These are phyloP conservation scores for Acrossocheilus fasciatus DNA, from an alignment of 2,797 vertebrate genomes.

Conservation along the genomic window DNA sequence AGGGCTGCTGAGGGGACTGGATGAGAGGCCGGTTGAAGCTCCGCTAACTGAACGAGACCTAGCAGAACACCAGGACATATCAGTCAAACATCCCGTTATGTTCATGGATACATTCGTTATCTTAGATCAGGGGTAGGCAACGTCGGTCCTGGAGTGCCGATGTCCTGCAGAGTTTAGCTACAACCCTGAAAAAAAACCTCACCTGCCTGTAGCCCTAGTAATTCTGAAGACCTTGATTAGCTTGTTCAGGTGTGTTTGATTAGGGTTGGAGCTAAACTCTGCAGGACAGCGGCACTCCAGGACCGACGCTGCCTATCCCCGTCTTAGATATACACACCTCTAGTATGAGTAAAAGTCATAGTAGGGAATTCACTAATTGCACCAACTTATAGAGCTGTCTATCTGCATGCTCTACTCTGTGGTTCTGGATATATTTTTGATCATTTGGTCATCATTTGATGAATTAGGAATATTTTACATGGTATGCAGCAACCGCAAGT, in stretches of 20 bases:
- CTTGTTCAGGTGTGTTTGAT: too few species aligned
- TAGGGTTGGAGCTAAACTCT: too few species aligned
- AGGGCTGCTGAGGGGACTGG: constrained; percentile 85
- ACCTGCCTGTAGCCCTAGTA: too few species aligned
- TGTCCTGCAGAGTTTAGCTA: too few species aligned
- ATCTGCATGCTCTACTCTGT: not conserved
- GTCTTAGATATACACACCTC: too few species aligned
- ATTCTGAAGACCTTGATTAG: too few species aligned
- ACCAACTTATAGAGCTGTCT: not conserved
- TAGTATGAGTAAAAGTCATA: not conserved
- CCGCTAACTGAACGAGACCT: constrained; percentile 94
- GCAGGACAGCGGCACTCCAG: too few species aligned
- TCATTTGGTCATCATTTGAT: not conserved
- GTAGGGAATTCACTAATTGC: not conserved
- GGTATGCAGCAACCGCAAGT: not conserved
- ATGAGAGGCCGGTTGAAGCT: constrained; percentile 89
- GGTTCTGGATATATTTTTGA: not conserved
- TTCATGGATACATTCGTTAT: not conserved
- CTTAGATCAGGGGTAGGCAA: not conserved
- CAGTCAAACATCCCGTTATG: constrained; percentile 4
- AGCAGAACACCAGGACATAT: constrained; percentile 28
- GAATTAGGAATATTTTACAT: not conserved
- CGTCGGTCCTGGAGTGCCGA: too few species aligned
- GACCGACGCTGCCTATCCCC: too few species aligned
- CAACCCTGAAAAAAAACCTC: too few species aligned